Evolutionary conservation across 2,888 invertebrate genomes (phyloP), one percentile per base, ranked within the genome.

Genomic region (Heliconius hortense): DNA sequence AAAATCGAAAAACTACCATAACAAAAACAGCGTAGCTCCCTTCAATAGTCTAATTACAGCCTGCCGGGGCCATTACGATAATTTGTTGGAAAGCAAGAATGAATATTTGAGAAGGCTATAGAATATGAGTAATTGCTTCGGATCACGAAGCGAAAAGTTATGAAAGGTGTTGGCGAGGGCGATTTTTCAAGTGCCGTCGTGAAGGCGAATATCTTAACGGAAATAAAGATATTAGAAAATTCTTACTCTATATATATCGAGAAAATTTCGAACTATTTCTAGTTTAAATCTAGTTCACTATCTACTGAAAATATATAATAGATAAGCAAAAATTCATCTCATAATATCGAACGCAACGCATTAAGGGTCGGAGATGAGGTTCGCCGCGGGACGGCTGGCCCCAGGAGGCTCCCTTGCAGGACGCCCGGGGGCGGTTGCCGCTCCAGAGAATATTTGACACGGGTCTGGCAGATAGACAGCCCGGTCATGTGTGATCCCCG

Each of bases 381-480:
- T 92, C 94, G 90, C 94, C 89, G 91, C 94, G 93, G 94, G 94
- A 93, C 92, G 88, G 90, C 91, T 83, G 84, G 90, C 90, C 92
- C 93, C 93, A 88, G 91, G 93, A 92, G 91, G 90, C 88, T 85
- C 84, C 87, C 88, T 88, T 87, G 69, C 83, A 85, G 66, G 85
- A 84, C 84, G 84, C 85, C 87, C 84, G 84, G 89, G 89, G 92
- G 91, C 89, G 90, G 91, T 89, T 91, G 92, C 90, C 94, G 94
- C 94, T 94, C 91, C 91, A 93, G 93, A 93, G 94, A 91, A 93
- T 94, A 94, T 94, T 94, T 94, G 94, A 94, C 93, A 94, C 91
- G 94, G 94, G 94, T 94, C 93, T 93, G 94, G 94, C 94, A 93
- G 94, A 94, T 93, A 93, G 94, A 94, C 94, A 93, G 92, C 88